Evolutionary conservation across 2,113 vertebrate genomes (phyloP).

Genomic region (Suncus etruscus): DNA sequence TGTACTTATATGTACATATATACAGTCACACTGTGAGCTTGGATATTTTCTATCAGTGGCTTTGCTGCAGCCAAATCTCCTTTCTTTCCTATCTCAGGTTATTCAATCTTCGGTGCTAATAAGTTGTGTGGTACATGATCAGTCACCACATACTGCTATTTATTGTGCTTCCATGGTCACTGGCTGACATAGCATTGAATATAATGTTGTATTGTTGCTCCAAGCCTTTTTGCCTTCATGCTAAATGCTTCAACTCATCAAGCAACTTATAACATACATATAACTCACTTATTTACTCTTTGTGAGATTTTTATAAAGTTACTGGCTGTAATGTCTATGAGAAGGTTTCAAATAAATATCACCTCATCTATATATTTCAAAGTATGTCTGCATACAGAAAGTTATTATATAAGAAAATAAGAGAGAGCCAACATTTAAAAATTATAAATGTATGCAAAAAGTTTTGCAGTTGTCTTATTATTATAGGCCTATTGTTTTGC

Average conservation of each 20-base stretch:
- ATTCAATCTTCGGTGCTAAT: slow-evolving; percentile 29
- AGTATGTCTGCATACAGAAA: not conserved
- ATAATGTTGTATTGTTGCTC: slow-evolving; percentile 39
- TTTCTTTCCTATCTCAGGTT: slow-evolving; percentile 14
- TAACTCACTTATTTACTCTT: slow-evolving; percentile 64
- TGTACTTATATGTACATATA: not conserved
- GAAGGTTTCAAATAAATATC: slow-evolving; percentile 58
- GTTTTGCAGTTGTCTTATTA: not conserved
- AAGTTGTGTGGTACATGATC: not conserved
- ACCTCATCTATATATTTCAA: slow-evolving; percentile 40
- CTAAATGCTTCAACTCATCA: slow-evolving; percentile 62
- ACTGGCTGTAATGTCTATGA: slow-evolving; percentile 48
- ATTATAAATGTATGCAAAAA: not conserved
- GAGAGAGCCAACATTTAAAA: slow-evolving; percentile 35
- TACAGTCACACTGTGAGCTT: not conserved
- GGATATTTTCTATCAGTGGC: not conserved
- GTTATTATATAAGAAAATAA: slow-evolving; percentile 53
- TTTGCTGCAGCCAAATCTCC: not conserved
- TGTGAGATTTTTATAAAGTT: slow-evolving; percentile 63
- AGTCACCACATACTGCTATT: slow-evolving; percentile 38
- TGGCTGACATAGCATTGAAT: slow-evolving; percentile 59
- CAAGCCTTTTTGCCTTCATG: slow-evolving; percentile 32
- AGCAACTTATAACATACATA: slow-evolving; percentile 61
- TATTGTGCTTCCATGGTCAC: slow-evolving; percentile 21
- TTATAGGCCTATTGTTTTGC: not conserved